A percentile compares a stretch with the other conserved stretches of the same genome.
Conservation (phyloP, 2,797 vertebrate genomes). For the Molossus molossus region DNA sequence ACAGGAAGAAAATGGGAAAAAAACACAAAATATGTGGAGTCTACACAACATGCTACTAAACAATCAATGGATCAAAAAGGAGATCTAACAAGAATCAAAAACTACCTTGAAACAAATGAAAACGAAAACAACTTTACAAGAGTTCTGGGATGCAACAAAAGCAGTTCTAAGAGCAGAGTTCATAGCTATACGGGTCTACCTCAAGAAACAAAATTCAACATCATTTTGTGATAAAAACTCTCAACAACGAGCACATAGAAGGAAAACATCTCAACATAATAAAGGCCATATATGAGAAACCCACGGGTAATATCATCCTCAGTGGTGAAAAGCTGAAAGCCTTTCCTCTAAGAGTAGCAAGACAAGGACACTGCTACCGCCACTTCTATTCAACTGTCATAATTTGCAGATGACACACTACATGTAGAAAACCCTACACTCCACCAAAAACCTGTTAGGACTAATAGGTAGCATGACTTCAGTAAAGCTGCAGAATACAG, state of each 20-base stretch:
- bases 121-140: background rate
- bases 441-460: background rate
- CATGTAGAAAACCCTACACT: background rate
- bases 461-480: background rate
- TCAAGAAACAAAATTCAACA: background rate
- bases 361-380: background rate
- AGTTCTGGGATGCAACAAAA: background rate
- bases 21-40: background rate
- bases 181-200: background rate
- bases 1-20: background rate
- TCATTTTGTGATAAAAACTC: background rate
- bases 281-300: no score
- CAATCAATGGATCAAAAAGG: background rate
- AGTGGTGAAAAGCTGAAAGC: background rate
- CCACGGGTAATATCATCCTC: background rate
- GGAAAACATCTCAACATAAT: background rate
- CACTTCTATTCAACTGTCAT: background rate
- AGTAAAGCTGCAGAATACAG: background rate
- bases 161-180: background rate
- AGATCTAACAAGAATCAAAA: background rate
- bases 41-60: background rate
- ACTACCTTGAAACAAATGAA: background rate
- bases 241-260: background rate
- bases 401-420: background rate
- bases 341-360: background rate